These are phyloP conservation scores for Camponotus fellah DNA, from an alignment of 2,888 invertebrate species.

Conservation along the genomic window DNA sequence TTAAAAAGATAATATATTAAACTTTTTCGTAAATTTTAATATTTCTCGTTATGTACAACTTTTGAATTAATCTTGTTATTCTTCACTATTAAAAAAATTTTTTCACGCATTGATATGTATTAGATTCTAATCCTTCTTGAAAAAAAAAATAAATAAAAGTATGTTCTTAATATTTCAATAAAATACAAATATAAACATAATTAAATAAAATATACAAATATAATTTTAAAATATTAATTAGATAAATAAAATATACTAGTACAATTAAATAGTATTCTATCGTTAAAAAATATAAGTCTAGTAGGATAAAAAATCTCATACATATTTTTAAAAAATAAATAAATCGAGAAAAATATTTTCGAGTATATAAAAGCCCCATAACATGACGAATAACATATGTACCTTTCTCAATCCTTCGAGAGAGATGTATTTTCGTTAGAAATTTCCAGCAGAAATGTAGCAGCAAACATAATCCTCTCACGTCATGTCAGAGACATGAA, in stretches of 20 bases:
- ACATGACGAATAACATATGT: slow-evolving; percentile 43
- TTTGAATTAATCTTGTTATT: background rate
- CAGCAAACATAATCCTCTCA: slow-evolving; percentile 37
- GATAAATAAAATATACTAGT: background rate
- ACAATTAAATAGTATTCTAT: background rate
- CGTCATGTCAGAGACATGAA: slow-evolving; percentile 9
- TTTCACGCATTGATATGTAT: background rate
- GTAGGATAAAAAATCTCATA: background rate
- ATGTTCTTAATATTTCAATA: background rate
- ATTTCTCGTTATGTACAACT: background rate
- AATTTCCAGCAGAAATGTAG: slow-evolving; percentile 4
- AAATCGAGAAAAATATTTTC: slow-evolving; percentile 53
- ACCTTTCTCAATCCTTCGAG: slow-evolving; percentile 5
- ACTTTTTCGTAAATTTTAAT: slow-evolving; percentile 6
- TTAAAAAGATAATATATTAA: background rate
- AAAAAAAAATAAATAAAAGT: background rate
- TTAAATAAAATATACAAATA: slow-evolving; percentile 1
- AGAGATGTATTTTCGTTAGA: slow-evolving; percentile 34
- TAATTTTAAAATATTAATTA: background rate
- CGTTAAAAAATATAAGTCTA: background rate
- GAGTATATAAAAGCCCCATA: slow-evolving; percentile 17
- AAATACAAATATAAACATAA: background rate
- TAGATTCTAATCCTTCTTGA: background rate
- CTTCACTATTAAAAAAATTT: slow-evolving; percentile 1
- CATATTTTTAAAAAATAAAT: slow-evolving; percentile 36